A percentile compares a stretch with the other conserved stretches of the same genome.
phyloP scores from a whole-genome alignment of 2,888 invertebrate genomes.

The Linyphia triangularis region DNA sequence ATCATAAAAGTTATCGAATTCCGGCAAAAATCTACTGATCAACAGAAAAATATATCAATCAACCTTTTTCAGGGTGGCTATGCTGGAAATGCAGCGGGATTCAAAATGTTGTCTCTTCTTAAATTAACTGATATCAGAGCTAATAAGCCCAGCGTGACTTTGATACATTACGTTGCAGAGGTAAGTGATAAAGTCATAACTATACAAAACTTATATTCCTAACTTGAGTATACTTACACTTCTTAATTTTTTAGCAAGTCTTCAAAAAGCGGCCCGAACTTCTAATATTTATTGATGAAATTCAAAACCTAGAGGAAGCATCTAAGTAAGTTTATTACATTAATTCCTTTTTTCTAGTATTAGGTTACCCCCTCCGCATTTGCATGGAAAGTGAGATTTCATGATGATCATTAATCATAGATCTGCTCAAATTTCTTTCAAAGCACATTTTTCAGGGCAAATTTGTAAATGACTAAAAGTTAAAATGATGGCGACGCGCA shows the following conservation, averaged over 20 bases:
- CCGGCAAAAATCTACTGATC: background rate
- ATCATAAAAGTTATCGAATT: background rate
- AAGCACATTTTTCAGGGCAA: no score
- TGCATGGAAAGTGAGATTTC: no score
- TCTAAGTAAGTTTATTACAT: conserved; percentile 88
- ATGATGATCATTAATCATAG: no score
- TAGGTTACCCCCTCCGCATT: no score
- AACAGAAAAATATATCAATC: background rate
- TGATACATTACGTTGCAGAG: conserved; percentile 95
- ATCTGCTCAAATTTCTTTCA: no score
- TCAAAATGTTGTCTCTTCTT: conserved; percentile 94
- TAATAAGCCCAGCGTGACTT: conserved; percentile 96
- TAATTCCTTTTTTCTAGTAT: no score
- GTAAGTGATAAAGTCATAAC: conserved; percentile 81
- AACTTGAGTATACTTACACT: background rate
- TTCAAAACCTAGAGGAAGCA: conserved; percentile 92
- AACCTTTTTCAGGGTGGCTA: conserved; percentile 88
- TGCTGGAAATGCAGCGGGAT: conserved; percentile 97
- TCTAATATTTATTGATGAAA: conserved; percentile 90
- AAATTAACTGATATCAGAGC: conserved; percentile 96
- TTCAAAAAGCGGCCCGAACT: conserved; percentile 87
- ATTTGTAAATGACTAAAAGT: no score
- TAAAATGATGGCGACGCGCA: no score
- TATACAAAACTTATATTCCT: background rate
- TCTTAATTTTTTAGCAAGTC: conserved; percentile 86